phyloP scores from a whole-genome alignment of 2,888 invertebrate genomes.

The Hirtodrosophila alboralis region DNA sequence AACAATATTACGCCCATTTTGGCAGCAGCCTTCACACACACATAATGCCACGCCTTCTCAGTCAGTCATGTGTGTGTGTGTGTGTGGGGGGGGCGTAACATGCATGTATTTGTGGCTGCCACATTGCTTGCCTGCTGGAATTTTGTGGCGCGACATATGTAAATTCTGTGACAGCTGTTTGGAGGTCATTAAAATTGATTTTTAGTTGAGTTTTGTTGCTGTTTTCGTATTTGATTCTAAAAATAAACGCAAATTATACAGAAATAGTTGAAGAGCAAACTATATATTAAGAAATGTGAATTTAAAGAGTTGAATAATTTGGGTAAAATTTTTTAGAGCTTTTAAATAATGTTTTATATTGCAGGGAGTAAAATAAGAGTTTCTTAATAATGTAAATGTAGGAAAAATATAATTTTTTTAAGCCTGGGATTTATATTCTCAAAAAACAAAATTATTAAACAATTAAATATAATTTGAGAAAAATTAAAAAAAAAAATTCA shows the following conservation, averaged over 20 bases:
- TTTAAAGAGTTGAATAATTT: too few relatives aligned
- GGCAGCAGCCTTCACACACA: conserved; percentile 37
- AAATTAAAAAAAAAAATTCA: too few relatives aligned
- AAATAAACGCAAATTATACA: conserved; percentile 1
- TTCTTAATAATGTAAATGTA: too few relatives aligned
- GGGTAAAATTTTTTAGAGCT: too few relatives aligned
- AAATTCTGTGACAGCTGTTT: conserved; percentile 66
- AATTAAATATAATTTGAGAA: too few relatives aligned
- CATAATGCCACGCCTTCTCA: conserved; percentile 52
- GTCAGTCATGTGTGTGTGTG: conserved; percentile 30
- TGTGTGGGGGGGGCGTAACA: too few relatives aligned
- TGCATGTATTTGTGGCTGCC: conserved; percentile 49
- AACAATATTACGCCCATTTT: conserved; percentile 74
- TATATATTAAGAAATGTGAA: too few relatives aligned
- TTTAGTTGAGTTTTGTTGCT: conserved; percentile 24
- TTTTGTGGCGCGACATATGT: conserved; percentile 61
- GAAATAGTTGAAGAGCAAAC: conserved; percentile 3
- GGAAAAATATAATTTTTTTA: too few relatives aligned
- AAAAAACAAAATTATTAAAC: too few relatives aligned
- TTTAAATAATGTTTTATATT: too few relatives aligned
- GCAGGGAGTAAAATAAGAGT: too few relatives aligned
- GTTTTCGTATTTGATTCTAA: conserved; percentile 2
- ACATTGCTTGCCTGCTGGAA: conserved; percentile 28
- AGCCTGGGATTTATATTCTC: too few relatives aligned
- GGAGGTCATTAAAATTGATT: conserved; percentile 68